Conservation (phyloP, 1,140 invertebrate genomes). For the Aricia agestis region DNA sequence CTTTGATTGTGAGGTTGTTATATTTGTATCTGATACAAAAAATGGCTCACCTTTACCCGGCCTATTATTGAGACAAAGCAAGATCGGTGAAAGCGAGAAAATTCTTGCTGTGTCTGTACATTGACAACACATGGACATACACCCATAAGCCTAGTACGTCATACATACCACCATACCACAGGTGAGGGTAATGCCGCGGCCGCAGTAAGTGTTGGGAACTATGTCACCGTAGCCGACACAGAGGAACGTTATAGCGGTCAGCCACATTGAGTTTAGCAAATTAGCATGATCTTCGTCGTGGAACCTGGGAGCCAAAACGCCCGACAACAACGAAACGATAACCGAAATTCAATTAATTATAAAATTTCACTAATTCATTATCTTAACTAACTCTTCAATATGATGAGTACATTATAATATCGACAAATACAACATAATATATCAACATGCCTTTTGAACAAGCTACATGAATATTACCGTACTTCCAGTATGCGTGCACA, state of each 20-base stretch:
- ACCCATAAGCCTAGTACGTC: constrained; percentile 25
- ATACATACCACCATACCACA: constrained; percentile 95
- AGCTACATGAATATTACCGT: constrained; percentile 64
- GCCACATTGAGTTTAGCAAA: constrained; percentile 95
- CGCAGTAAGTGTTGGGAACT: constrained; percentile 96
- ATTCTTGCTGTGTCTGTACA: constrained; percentile 46
- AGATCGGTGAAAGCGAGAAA: constrained; percentile 26
- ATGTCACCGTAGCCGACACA: constrained; percentile 91
- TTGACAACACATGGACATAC: constrained; percentile 14
- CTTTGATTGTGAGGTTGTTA: constrained; percentile 70
- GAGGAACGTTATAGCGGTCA: constrained; percentile 93
- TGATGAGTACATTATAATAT: not conserved
- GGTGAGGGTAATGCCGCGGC: constrained; percentile 91
- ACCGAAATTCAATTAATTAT: constrained; percentile 38
- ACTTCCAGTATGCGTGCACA: constrained; percentile 68
- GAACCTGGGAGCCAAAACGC: constrained; percentile 81
- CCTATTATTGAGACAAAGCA: constrained; percentile 57
- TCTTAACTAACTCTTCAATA: not conserved
- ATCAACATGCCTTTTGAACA: constrained; percentile 54
- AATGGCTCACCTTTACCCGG: constrained; percentile 75
- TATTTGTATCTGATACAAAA: constrained; percentile 57
- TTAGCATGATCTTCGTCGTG: constrained; percentile 92
- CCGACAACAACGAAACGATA: constrained; percentile 73
- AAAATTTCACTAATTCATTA: constrained; percentile 24
- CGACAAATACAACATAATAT: constrained; percentile 14